These are phyloP conservation scores for Zapornia atra DNA, from an alignment of 2,113 vertebrate genomes.

Conservation along the genomic window DNA sequence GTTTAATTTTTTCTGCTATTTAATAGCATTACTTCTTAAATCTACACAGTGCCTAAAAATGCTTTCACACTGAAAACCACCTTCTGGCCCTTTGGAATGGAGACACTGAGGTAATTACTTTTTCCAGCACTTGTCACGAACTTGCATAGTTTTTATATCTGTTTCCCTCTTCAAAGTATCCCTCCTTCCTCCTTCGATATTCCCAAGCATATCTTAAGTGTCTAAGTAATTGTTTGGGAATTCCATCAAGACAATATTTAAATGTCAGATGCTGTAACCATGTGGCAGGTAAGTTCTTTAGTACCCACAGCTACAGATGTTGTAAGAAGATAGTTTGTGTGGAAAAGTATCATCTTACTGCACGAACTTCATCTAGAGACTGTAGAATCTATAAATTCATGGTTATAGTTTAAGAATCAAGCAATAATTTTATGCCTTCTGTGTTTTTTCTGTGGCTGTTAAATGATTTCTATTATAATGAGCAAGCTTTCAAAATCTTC, in stretches of 20 bases:
- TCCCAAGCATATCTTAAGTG: background rate
- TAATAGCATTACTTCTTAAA: background rate
- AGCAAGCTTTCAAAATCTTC: background rate
- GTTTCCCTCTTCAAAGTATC: background rate
- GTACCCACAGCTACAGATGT: background rate
- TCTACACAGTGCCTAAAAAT: background rate
- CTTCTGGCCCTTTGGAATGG: background rate
- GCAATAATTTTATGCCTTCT: background rate
- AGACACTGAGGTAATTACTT: background rate
- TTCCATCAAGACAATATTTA: background rate
- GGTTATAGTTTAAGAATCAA: background rate
- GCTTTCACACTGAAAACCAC: background rate
- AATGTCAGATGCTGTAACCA: background rate
- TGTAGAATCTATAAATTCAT: background rate
- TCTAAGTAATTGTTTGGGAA: background rate
- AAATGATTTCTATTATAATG: background rate
- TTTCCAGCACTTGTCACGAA: slow-evolving; percentile 1
- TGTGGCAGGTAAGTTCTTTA: background rate
- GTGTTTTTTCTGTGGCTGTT: background rate
- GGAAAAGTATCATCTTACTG: background rate
- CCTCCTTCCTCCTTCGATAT: background rate
- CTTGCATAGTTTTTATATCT: background rate
- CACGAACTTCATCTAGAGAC: background rate
- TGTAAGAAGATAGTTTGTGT: background rate
- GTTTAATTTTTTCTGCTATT: background rate